phyloP scores from a whole-genome alignment of 2,888 invertebrate genomes.

The Malthinus flaveolus region DNA sequence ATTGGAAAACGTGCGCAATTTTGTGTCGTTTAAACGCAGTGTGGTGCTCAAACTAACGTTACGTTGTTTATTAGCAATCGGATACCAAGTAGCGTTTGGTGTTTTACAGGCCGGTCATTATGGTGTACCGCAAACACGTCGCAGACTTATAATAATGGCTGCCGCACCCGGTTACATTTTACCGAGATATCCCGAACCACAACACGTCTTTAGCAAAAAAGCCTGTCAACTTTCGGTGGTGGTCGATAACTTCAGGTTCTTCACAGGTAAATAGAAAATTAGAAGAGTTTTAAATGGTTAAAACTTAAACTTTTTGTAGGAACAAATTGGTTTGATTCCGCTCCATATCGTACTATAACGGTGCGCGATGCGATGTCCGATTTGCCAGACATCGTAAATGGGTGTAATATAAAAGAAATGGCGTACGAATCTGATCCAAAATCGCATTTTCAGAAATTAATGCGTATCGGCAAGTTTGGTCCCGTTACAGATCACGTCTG shows the following conservation, averaged over 20 bases:
- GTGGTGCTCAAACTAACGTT: conserved; percentile 82
- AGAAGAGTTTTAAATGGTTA: too few species aligned
- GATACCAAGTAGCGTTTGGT: conserved; percentile 85
- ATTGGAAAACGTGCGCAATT: conserved; percentile 84
- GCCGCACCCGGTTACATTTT: conserved; percentile 77
- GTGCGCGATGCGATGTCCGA: conserved; percentile 83
- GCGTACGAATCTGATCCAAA: conserved; percentile 71
- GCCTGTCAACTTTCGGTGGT: conserved; percentile 67
- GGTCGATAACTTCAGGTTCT: conserved; percentile 60
- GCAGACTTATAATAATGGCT: conserved; percentile 74
- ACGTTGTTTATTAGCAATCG: conserved; percentile 77
- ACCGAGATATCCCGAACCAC: conserved; percentile 78
- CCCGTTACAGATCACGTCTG: conserved; percentile 72
- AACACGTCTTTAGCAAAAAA: conserved; percentile 71
- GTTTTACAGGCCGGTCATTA: conserved; percentile 86
- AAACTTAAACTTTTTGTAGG: too few species aligned
- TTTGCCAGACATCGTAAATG: conserved; percentile 74
- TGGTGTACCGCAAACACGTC: conserved; percentile 80
- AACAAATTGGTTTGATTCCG: conserved; percentile 67
- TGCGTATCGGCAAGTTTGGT: conserved; percentile 56
- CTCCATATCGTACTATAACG: conserved; percentile 76
- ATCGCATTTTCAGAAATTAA: conserved; percentile 75
- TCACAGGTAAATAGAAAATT: conserved; percentile 47
- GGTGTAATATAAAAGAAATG: conserved; percentile 69
- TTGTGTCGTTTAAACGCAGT: conserved; percentile 78